Evolutionary conservation across 2,888 invertebrate genomes (phyloP), one percentile per base, ranked within the genome.

Genomic region (Falcaria lacertinaria): DNA sequence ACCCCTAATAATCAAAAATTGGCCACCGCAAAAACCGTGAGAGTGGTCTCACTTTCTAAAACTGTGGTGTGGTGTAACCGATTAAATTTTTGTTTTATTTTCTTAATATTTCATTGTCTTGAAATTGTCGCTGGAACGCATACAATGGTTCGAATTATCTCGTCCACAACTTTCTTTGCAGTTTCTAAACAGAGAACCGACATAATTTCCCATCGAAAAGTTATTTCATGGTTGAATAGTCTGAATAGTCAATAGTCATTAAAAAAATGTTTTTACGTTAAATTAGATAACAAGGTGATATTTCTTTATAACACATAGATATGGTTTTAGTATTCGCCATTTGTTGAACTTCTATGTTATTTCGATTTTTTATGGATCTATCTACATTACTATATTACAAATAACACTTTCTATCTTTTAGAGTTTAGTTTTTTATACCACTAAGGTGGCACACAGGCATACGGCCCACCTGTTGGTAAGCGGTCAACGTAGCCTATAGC

Each of bases 21-120:
- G 61, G 52, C 50, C 51, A 53, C 57, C 60, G 64, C 64, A 77
- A 77, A 74, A 69, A 52, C 48, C 65, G 63, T 68, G 69, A 67
- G 67, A 70, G 57, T 3, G 28, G 60, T 60, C 62, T 68, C 58
- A 61, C 79, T 81, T 80, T 78, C 79, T 65, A 76, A 73, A 67
- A 57, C 56, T 50, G 65, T 61, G 45, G 58, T 15, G 14, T n/a
- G 34, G 42, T 49, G 49, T 48, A 46, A 50, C 42, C 48, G 44
- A 51, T 54, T 52, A 48, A 25, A 39, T 52, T 52, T 49, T 54
- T 51, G 42, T 52, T 50, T 48, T 49, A 17, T 28, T 43, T 33
- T 44, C 50, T 45, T 42, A 39, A 47, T 53, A 56, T 51, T 2
- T 28, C 11, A 11, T 28, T 52, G 40, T 47, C 44, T 35, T 47